phyloP scores from a whole-genome alignment of 2,797 vertebrate genomes.

The Scomberomorus guttatus region DNA sequence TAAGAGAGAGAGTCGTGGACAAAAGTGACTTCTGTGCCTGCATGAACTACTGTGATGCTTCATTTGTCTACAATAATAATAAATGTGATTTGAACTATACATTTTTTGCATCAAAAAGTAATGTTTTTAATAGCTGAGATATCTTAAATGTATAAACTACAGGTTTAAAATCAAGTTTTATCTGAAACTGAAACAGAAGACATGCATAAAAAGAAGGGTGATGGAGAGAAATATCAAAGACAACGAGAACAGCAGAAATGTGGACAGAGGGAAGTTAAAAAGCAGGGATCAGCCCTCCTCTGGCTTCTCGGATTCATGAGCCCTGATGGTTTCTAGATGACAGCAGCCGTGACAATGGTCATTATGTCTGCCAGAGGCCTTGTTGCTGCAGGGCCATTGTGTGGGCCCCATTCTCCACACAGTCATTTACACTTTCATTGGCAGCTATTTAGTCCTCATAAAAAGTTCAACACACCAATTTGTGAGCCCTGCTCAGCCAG shows the following conservation, averaged over 20 bases:
- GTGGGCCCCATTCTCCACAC: constrained; percentile 75
- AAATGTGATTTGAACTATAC: too few relatives aligned
- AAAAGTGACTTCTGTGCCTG: background rate
- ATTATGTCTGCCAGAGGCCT: constrained; percentile 80
- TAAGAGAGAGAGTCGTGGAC: too few relatives aligned
- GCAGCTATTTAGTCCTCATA: constrained; percentile 85
- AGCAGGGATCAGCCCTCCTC: background rate
- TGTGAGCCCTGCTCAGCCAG: constrained; percentile 86
- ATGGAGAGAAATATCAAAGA: background rate
- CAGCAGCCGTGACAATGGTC: constrained; percentile 81
- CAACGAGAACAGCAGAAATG: background rate
- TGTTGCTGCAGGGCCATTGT: constrained; percentile 80
- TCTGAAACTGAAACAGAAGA: background rate
- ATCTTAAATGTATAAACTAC: background rate
- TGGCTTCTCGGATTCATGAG: constrained; percentile 63
- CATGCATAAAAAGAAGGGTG: background rate
- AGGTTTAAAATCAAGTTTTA: background rate
- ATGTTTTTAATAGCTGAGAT: background rate
- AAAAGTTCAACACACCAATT: constrained; percentile 88
- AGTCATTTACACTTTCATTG: constrained; percentile 89
- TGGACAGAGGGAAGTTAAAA: background rate
- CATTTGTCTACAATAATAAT: background rate
- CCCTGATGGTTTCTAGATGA: constrained; percentile 74
- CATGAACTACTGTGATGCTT: background rate
- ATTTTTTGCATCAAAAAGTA: background rate